A percentile compares a stretch with the other conserved stretches of the same genome.
These are phyloP conservation scores for Orthonychiurus folsomi DNA, from an alignment of 2,888 invertebrate species.

Conservation along the genomic window DNA sequence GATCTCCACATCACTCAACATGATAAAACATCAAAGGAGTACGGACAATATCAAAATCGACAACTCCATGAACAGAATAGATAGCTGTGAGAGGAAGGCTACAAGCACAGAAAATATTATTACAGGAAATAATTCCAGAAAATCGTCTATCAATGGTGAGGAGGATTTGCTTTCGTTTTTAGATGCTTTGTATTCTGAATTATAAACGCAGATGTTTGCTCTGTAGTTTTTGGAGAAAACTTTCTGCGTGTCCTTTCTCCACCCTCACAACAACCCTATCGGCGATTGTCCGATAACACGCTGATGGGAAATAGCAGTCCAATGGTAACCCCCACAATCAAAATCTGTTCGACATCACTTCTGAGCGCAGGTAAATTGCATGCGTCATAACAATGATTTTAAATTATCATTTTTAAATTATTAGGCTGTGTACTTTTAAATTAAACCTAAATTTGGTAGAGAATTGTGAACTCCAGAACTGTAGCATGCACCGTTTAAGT, in stretches of 20 bases:
- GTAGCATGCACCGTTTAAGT: too few species aligned
- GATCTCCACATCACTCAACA: conserved; percentile 16
- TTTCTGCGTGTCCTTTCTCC: conserved; percentile 73
- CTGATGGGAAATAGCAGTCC: conserved; percentile 77
- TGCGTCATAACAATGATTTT: too few species aligned
- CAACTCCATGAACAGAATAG: not conserved
- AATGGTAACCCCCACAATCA: conserved; percentile 50
- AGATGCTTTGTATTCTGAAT: not conserved
- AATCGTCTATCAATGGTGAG: conserved; percentile 41
- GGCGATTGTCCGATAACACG: conserved; percentile 83
- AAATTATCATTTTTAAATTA: too few species aligned
- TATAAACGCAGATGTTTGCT: conserved; percentile 1
- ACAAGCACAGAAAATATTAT: conserved; percentile 87
- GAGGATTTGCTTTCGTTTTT: not conserved
- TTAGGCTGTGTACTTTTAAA: too few species aligned
- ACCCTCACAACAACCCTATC: conserved; percentile 58
- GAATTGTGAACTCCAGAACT: too few species aligned
- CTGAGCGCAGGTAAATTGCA: too few species aligned
- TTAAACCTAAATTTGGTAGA: too few species aligned
- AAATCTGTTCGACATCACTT: conserved; percentile 73
- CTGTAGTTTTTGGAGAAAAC: conserved; percentile 46
- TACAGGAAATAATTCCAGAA: conserved; percentile 66
- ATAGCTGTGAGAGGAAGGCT: conserved; percentile 64
- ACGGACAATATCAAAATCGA: not conserved
- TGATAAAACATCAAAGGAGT: conserved; percentile 15